phyloP scores from a whole-genome alignment of 2,113 vertebrate genomes.

The Poeciliopsis turrubarensis region DNA sequence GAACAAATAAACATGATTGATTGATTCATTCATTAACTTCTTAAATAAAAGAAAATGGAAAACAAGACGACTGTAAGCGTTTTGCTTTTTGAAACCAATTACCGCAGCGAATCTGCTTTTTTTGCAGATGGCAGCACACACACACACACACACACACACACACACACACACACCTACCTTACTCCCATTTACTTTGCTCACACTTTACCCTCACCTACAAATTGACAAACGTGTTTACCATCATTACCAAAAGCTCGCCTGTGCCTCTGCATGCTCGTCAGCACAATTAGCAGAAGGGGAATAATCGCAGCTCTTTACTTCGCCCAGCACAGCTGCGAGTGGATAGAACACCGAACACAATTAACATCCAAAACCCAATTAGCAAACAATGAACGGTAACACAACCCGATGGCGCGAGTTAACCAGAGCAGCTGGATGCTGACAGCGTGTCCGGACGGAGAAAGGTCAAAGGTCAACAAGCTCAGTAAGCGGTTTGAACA shows the following conservation, averaged over 20 bases:
- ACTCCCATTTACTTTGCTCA: conserved; percentile 35
- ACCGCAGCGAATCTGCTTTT: conserved; percentile 2
- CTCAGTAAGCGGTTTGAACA: neutral
- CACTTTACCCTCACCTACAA: conserved; percentile 36
- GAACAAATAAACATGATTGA: no score
- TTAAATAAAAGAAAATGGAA: neutral
- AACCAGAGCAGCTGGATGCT: conserved; percentile 38
- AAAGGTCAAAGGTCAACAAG: neutral
- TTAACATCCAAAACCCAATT: conserved; percentile 68
- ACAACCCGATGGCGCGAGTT: conserved; percentile 54
- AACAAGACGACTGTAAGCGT: neutral
- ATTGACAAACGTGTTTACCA: conserved; percentile 58
- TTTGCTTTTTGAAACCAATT: conserved; percentile 12
- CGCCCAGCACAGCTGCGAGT: conserved; percentile 56
- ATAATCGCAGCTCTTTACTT: conserved; percentile 61
- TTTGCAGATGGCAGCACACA: neutral
- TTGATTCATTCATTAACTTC: neutral
- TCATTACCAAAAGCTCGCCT: conserved; percentile 53
- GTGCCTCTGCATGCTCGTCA: conserved; percentile 40
- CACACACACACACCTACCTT: conserved; percentile 20
- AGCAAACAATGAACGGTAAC: conserved; percentile 67
- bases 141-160: no score
- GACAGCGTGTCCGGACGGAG: neutral
- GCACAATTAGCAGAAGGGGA: conserved; percentile 58
- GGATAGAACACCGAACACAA: conserved; percentile 53